A percentile compares a stretch with the other conserved stretches of the same genome.
These are phyloP conservation scores for Podarcis muralis DNA, from an alignment of 2,113 vertebrate species.

Conservation along the genomic window DNA sequence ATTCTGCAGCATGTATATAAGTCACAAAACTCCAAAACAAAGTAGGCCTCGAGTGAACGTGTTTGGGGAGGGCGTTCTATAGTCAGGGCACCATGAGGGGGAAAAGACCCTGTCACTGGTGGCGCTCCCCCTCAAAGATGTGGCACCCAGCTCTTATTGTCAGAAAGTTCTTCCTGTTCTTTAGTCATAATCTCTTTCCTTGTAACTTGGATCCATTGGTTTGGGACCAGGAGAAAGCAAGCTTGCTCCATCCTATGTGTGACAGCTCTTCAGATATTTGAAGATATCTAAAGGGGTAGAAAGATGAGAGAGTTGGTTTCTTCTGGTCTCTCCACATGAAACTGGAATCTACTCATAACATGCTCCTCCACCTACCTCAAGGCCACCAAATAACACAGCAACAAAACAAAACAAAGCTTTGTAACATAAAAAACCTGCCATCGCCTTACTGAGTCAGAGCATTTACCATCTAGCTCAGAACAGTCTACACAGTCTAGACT, in stretches of 20 bases:
- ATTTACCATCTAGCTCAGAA: background rate
- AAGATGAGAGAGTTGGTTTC: background rate
- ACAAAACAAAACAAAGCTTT: background rate
- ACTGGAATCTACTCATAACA: background rate
- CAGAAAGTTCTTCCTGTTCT: no score
- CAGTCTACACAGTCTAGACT: background rate
- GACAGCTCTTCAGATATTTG: no score
- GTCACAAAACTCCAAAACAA: background rate
- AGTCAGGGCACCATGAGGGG: background rate
- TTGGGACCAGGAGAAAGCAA: no score
- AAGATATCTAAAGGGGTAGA: background rate
- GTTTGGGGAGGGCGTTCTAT: background rate
- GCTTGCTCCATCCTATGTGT: no score
- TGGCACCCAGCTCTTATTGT: no score
- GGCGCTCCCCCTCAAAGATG: background rate
- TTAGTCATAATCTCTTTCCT: no score
- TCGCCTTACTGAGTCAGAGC: background rate
- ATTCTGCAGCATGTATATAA: background rate
- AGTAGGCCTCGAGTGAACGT: background rate
- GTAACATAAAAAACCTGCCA: background rate
- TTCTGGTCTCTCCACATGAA: background rate
- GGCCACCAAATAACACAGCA: background rate
- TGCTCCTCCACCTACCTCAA: background rate
- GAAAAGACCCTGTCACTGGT: background rate
- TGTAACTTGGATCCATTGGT: no score